Evolutionary conservation across 1,140 invertebrate genomes (phyloP).

Genomic region (Achroia grisella): DNA sequence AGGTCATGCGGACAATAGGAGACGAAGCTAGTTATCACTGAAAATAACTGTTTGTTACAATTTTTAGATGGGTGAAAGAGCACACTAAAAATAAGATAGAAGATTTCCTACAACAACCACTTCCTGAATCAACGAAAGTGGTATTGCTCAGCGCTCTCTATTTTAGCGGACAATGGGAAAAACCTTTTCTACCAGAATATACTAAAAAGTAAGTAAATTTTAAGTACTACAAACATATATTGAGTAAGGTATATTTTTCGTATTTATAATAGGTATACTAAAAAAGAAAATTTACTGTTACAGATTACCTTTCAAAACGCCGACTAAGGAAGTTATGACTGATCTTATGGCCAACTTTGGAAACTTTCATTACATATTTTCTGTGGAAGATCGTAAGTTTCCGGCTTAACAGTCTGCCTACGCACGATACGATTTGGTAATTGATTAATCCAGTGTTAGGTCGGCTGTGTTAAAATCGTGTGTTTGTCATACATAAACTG

Average conservation of each 20-base stretch:
- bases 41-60: not conserved
- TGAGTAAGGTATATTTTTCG: too few relatives aligned
- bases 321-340: constrained; percentile 22
- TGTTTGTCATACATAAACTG: too few relatives aligned
- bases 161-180: constrained; percentile 85
- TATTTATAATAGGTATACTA: too few relatives aligned
- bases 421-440: too few relatives aligned
- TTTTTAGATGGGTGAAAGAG: constrained; percentile 78
- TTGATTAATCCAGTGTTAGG: too few relatives aligned
- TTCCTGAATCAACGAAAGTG: constrained; percentile 73
- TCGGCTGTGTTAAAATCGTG: too few relatives aligned
- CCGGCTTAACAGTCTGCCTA: too few relatives aligned
- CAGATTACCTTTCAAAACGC: constrained; percentile 42
- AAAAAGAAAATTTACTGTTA: constrained; percentile 60
- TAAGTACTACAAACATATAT: too few relatives aligned
- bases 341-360: constrained; percentile 55
- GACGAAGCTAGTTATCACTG: too few relatives aligned
- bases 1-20: too few relatives aligned
- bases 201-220: constrained; percentile 77
- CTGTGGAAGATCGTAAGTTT: constrained; percentile 34
- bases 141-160: constrained; percentile 85
- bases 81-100: constrained; percentile 80
- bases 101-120: constrained; percentile 73
- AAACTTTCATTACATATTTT: constrained; percentile 33
- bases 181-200: constrained; percentile 76